Base-by-base conservation (phyloP, 2,797 vertebrate species). In the Cuniculus paca region DNA sequence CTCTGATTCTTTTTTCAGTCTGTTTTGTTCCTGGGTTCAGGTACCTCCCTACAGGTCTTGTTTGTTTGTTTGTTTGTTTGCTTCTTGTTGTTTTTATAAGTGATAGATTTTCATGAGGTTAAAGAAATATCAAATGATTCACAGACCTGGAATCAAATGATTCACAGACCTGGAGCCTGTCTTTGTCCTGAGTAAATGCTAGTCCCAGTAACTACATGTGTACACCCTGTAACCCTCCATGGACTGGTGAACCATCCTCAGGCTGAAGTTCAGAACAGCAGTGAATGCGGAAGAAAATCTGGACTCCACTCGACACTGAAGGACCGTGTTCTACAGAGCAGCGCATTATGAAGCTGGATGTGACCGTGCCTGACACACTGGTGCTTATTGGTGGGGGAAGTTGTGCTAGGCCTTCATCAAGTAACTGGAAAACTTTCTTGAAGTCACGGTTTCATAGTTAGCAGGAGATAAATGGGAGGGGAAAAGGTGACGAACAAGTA, bases 381-480 rank as follows among this genome's bases (percentile, higher is more conserved):
- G 90, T 95, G 94, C 94, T 94, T 90, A 52, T 80, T 42, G 36
- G 50, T 11, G 50, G 28, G 72, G 84, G 86, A 42, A 26, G 85
- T 78, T 77, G 63, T n/a, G 19, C 14, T 54, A 72, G 75, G 48
- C n/a, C 56, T 94, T 97, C n/a, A 74, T 88, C 81, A 63, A 89
- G 50, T 79, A 97, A 97, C 90, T 84, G 89, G 94, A 94, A 96
- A 96, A 87, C 75, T 91, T 91, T 70, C 70, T 92, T 39, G 74
- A 89, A 82, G 86, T 81, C 54, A 72, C 45, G 70, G 0, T 89
- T 88, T 95, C 22, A 74, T 31, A 48, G 19, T 68, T 79, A 72
- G 24, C 56, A 80, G 58, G 58, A 83, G 54, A 93, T 48, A 79
- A 65, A 86, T 81, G 34, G 13, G 60, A 10, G 26, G 31, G 5